Evolutionary conservation across 2,888 invertebrate species (phyloP), one percentile per base, ranked within the genome.

Genomic region (Xestia c-nigrum): DNA sequence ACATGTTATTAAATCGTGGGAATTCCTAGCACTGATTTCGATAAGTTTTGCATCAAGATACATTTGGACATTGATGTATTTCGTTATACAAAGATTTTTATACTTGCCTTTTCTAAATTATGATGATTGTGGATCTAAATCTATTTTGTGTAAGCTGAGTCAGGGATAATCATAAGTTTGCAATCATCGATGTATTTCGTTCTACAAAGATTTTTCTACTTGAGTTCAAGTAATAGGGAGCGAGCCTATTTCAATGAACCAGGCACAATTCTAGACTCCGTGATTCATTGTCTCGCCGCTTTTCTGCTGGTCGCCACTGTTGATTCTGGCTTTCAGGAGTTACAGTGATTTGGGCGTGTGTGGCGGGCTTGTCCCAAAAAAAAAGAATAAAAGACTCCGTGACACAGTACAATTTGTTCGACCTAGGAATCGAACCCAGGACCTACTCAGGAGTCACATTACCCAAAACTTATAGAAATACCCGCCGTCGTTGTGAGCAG

Each of bases 401-500:
- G 31, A 31, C 31, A 31, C 31, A 31, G 31, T 31, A 2, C 12
- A 55, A 3, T n/a, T n/a, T 5, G 2, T n/a, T 5, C 16, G 31
- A 16, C 1, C 14, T 12, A n/a, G n/a, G 16, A 43, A 64, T 64
- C 43, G 14, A 43, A 64, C 14, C n/a, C 21, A 21, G 38, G 38
- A 63, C 63, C 21, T 38, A 12, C 12, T 21, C 21, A 40, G 21
- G 7, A 31, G 31, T 59, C 59, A 59, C 31, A 3, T 31, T 19
- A 83, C 70, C 69, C 64, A 55, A 70, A 61, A 63, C 75, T 75
- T 63, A 47, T 79, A 74, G 57, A 68, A 85, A 82, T 76, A 64
- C 64, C 16, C 68, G 47, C 68, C 21, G 10, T 43, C 50, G 72
- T 80, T 72, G 81, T 85, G 80, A 85, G 79, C 79, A 78, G 74